A percentile compares a stretch with the other conserved stretches of the same genome.
phyloP scores from a whole-genome alignment of 1,140 invertebrate genomes.

The Tetramorium alpestre region DNA sequence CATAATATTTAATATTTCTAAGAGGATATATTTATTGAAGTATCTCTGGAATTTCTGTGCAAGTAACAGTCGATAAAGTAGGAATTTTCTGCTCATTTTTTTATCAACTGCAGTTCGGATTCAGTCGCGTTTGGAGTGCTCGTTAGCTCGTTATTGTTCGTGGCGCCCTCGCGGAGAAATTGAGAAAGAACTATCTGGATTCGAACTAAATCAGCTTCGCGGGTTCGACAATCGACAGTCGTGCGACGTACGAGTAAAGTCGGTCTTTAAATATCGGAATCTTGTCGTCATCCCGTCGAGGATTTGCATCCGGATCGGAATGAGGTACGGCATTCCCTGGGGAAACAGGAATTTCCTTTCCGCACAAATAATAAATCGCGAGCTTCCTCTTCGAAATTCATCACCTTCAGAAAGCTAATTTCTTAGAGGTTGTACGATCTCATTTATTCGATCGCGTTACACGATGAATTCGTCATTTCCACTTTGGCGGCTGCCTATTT shows the following conservation, averaged over 20 bases:
- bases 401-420: neutral
- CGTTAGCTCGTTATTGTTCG: neutral
- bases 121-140: neutral
- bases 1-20: neutral
- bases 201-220: neutral
- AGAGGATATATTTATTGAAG: neutral
- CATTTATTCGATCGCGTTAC: neutral
- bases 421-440: neutral
- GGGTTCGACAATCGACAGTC: neutral
- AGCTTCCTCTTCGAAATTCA: neutral
- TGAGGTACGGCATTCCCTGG: neutral
- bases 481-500: neutral
- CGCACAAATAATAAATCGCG: neutral
- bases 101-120: neutral
- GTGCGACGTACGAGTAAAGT: neutral
- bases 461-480: neutral
- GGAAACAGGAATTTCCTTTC: neutral
- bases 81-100: neutral
- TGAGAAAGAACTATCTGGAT: neutral
- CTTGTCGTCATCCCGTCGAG: neutral
- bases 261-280: neutral
- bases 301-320: neutral
- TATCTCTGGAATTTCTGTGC: neutral
- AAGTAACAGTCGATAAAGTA: neutral
- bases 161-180: constrained; percentile 6